These are phyloP conservation scores for Alfaro cultratus DNA, from an alignment of 2,797 vertebrate species.

Conservation along the genomic window DNA sequence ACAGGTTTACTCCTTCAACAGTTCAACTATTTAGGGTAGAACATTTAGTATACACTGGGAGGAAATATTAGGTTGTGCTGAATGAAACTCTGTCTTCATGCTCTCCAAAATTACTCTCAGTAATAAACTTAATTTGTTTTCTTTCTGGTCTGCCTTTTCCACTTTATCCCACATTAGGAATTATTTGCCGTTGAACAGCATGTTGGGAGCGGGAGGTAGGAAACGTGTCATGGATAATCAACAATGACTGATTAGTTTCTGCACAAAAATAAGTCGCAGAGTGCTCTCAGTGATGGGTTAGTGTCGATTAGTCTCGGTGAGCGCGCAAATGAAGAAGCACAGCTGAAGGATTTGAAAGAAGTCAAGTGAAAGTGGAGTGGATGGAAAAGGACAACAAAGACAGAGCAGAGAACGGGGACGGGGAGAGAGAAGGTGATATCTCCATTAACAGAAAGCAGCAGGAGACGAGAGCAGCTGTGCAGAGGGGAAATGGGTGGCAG, in stretches of 20 bases:
- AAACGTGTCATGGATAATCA: slow-evolving; percentile 29
- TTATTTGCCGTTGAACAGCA: slow-evolving; percentile 55
- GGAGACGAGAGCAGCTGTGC: slow-evolving; percentile 35
- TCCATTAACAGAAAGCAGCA: slow-evolving; percentile 68
- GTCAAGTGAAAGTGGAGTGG: slow-evolving; percentile 50
- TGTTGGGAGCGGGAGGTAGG: slow-evolving; percentile 17
- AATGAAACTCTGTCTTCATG: slow-evolving; percentile 31
- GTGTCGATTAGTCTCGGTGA: slow-evolving; percentile 62
- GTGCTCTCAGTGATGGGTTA: slow-evolving; percentile 42
- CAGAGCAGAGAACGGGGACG: slow-evolving; percentile 21
- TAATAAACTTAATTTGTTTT: slow-evolving; percentile 56
- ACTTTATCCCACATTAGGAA: slow-evolving; percentile 39
- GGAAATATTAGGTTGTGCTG: slow-evolving; percentile 35
- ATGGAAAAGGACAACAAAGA: slow-evolving; percentile 55
- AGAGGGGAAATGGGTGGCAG: slow-evolving; percentile 42
- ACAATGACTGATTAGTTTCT: slow-evolving; percentile 51
- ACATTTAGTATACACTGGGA: slow-evolving; percentile 39
- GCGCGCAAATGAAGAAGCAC: slow-evolving; percentile 54
- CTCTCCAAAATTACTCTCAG: slow-evolving; percentile 31
- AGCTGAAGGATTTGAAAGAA: slow-evolving; percentile 48
- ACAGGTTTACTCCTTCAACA: neutral
- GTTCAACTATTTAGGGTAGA: slow-evolving; percentile 61
- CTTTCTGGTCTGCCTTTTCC: slow-evolving; percentile 23
- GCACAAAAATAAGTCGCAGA: slow-evolving; percentile 31
- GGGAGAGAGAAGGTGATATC: slow-evolving; percentile 56